These are phyloP conservation scores for Gallinago jamesoni DNA, from an alignment of 2,113 vertebrate species.

Conservation along the genomic window DNA sequence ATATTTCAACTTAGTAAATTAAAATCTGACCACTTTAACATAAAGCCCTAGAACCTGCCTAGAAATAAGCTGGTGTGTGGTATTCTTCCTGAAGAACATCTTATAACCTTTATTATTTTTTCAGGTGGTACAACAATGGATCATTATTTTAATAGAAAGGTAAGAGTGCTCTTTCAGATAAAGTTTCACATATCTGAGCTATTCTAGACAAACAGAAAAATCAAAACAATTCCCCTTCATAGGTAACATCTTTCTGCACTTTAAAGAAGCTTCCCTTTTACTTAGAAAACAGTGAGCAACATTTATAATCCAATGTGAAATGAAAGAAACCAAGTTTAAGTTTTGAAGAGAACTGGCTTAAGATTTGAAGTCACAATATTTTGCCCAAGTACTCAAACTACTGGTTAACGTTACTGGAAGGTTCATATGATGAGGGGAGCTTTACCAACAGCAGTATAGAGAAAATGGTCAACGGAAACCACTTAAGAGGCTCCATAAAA, in stretches of 20 bases:
- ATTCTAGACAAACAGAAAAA: neutral
- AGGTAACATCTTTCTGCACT: accelerated
- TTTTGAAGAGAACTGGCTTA: neutral
- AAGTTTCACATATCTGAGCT: neutral
- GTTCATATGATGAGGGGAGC: neutral
- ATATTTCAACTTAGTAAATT: neutral
- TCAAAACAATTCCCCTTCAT: neutral
- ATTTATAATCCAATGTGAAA: neutral
- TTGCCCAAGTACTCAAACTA: neutral
- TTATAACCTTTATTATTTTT: neutral
- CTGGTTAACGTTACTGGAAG: neutral
- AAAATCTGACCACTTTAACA: neutral
- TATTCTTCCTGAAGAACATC: neutral
- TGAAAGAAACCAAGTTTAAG: neutral
- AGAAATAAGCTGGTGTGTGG: neutral
- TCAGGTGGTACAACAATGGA: neutral
- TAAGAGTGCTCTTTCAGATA: neutral
- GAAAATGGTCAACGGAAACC: neutral
- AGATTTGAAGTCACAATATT: neutral
- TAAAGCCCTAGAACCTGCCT: neutral
- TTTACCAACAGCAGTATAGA: neutral
- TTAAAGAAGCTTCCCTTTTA: neutral
- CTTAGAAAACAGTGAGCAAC: neutral
- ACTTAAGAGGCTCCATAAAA: neutral
- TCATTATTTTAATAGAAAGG: neutral